Base-by-base conservation (phyloP, 1,140 invertebrate species). In the Cyclina sinensis region DNA sequence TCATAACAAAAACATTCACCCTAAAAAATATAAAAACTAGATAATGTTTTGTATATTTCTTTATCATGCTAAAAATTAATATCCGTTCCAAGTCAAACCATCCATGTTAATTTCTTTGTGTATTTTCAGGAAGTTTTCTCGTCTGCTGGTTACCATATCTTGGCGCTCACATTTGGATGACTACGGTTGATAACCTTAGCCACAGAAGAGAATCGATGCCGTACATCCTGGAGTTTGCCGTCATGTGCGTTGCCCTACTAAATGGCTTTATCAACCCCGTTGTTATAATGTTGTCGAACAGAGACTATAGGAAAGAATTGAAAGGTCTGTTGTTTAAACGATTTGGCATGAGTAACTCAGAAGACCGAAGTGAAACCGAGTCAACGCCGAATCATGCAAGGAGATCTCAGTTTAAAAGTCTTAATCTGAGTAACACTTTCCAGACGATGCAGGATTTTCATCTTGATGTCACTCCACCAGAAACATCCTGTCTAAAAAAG, bases 191-290 rank as follows among this genome's bases (percentile, higher is more conserved):
- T 4, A 82, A 88, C 30, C 30, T 76, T 2, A 83, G 78, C 24
- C 86, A 76, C 14, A n/a, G 51, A 18, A 48, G 68, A 57, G 51
- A 88, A 27, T 82, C 86, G 27, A 88, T 88, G 80, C 86, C 86
- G 12, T 88, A 88, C 79, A 88, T 88, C 32, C 65, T 82, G n/a
- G 86, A 88, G 54, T 88, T 88, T 35, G 79, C 74, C 18, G 86
- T 88, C 32, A 74, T 83, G 79, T 88, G 80, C 35, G 30, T 88
- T 12, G 86, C 78, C 24, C 79, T 83, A 21, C 18, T 83, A 3
- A 88, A 88, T 37, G 79, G 86, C 43, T 32, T 88, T n/a, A 54
- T 88, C 9, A 88, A 88, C 37, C 86, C 86, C 21, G 80, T 88
- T 14, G 86, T 82, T 27, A 80, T 88, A 4, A 88, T 88, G 80